Conservation (phyloP, 1,140 invertebrate genomes). For the Hypsibius dujardini region DNA sequence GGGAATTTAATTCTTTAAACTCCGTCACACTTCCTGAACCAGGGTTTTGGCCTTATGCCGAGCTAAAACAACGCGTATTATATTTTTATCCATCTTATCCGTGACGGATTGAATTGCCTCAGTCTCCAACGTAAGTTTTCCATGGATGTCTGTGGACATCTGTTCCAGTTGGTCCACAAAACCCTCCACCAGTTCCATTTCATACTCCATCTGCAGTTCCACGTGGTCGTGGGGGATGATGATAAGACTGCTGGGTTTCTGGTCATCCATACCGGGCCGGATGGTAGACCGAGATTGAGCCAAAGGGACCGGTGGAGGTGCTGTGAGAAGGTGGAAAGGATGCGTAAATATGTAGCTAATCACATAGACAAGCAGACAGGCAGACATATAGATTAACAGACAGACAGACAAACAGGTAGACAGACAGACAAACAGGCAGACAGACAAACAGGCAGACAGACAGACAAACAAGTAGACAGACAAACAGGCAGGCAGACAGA, state of each 20-base stretch:
- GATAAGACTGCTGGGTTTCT: background rate
- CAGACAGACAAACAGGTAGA: too few species aligned
- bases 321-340: too few species aligned
- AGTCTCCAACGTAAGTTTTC: background rate
- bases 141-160: background rate
- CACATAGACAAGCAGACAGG: too few species aligned
- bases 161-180: background rate
- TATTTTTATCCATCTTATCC: constrained; percentile 1
- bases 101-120: background rate
- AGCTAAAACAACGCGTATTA: background rate
- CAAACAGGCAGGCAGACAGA: too few species aligned
- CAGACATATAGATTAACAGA: too few species aligned
- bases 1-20: background rate
- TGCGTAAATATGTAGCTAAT: too few species aligned
- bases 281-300: too few species aligned
- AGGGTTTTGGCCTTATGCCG: background rate
- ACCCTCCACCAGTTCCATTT: constrained; percentile 5
- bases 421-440: too few species aligned
- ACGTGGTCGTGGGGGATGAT: background rate
- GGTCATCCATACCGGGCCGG: too few species aligned
- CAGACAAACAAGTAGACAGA: too few species aligned
- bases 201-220: constrained; percentile 9
- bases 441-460: too few species aligned
- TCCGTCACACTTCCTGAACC: background rate
- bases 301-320: too few species aligned